Evolutionary conservation across 1,140 invertebrate genomes (phyloP), one percentile per base, ranked within the genome.

Genomic region (Lordiphosa mommai): DNA sequence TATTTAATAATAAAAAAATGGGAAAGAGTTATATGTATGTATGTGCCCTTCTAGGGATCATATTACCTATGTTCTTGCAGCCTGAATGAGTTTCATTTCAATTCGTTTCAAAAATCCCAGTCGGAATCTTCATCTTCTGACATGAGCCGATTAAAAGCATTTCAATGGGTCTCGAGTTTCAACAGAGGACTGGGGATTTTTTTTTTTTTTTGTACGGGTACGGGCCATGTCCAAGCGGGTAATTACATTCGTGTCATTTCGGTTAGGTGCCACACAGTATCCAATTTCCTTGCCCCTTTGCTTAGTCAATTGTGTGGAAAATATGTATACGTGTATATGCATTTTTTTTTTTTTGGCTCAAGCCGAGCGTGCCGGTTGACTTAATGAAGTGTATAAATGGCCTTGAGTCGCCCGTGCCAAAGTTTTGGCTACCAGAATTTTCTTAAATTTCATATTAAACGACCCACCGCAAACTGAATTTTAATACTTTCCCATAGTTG

Each of bases 221-320:
- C 20, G 30, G 29, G 30, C 23, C 16, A 37, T 61, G 71, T 71
- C 61, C 76, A 49, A 58, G 53, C 77, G 68, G 73, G 79, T 87
- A 87, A 87, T 87, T 87, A 87, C 74, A 80, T 82, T 74, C 79
- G 85, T 87, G 79, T 84, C 85, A 87, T 63, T 87, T 87, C 74
- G 59, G 77, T 77, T 87, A 87, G 85, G 85, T 87, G 85, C 77
- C 79, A 87, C 55, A 33, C 61, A 56, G 74, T 87, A 87, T 87
- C 79, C 47, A 60, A 87, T 87, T 87, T 71, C 85, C 57, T 27
- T 71, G 34, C 12, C 66, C 60, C 48, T 38, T 52, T 68, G 33
- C 63, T 79, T 68, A 69, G 68, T 77, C 84, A 87, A 87, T 87
- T 87, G 85, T 66, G 86, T 87, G 85, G 85, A 87, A 87, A 87